A percentile compares a stretch with the other conserved stretches of the same genome.
Conservation (phyloP, 2,797 vertebrate genomes). For the Allobates femoralis region DNA sequence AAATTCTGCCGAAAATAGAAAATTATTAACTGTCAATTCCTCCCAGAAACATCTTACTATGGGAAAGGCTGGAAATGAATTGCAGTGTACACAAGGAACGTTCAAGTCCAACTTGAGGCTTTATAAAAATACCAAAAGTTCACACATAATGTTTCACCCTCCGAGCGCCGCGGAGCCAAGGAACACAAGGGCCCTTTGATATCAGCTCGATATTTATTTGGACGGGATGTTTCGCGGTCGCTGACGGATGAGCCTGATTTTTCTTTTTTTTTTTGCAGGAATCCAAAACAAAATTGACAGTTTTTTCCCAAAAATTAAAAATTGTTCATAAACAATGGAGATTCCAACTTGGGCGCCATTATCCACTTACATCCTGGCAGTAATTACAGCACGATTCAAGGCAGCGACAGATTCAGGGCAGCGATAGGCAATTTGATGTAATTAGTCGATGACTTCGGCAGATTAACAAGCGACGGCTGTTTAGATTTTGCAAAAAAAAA, state of each 20-base stretch:
- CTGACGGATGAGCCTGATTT: slow-evolving; percentile 13
- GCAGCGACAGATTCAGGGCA: slow-evolving; percentile 17
- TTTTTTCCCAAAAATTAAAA: neutral
- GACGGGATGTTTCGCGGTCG: slow-evolving; percentile 44
- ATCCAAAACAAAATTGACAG: neutral
- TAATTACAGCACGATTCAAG: slow-evolving; percentile 34
- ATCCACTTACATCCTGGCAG: slow-evolving; percentile 29
- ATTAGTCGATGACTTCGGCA: slow-evolving; percentile 50
- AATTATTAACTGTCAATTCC: slow-evolving; percentile 38
- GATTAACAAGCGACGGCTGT: slow-evolving; percentile 49
- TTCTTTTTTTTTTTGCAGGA: neutral
- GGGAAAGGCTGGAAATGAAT: slow-evolving; percentile 38
- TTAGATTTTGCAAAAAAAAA: slow-evolving; percentile 43
- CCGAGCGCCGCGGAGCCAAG: neutral
- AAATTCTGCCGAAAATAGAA: neutral
- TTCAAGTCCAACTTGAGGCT: slow-evolving; percentile 14
- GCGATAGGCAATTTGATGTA: slow-evolving; percentile 49
- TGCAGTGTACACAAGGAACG: slow-evolving; percentile 27
- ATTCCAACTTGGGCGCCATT: slow-evolving; percentile 22
- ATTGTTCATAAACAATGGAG: slow-evolving; percentile 21
- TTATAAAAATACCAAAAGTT: slow-evolving; percentile 40
- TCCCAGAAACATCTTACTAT: neutral
- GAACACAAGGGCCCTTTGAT: slow-evolving; percentile 46
- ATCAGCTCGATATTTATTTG: slow-evolving; percentile 55
- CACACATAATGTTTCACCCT: slow-evolving; percentile 56